These are phyloP conservation scores for Cricetomys ansorgei DNA, from an alignment of 2,113 vertebrate genomes.

Conservation along the genomic window DNA sequence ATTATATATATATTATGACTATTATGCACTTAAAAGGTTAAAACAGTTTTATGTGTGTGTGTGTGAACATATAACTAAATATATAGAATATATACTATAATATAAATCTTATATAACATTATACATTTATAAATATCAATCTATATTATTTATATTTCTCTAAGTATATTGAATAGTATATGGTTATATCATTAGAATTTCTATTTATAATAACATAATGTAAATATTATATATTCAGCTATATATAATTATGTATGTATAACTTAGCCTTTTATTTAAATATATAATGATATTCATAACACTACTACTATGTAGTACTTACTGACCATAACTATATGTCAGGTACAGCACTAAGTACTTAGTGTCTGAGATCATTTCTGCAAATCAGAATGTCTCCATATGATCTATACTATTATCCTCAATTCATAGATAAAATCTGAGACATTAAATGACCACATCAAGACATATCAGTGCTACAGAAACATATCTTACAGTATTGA, in stretches of 20 bases:
- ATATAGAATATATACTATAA: background rate
- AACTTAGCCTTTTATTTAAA: slow-evolving; percentile 44
- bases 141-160: background rate
- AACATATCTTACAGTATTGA: background rate
- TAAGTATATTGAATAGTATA: background rate
- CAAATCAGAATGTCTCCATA: slow-evolving; percentile 36
- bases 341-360: slow-evolving; percentile 11
- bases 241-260: background rate
- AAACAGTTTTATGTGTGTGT: background rate
- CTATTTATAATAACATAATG: background rate
- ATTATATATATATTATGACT: background rate
- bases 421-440: slow-evolving; percentile 47
- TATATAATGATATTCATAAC: slow-evolving; percentile 33
- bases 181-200: background rate
- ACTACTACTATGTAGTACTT: background rate
- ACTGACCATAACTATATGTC: slow-evolving; percentile 10
- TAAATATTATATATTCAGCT: background rate
- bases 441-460: background rate
- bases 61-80: background rate
- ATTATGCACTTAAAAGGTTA: background rate
- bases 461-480: background rate
- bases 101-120: background rate
- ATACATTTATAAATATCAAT: background rate
- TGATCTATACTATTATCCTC: background rate
- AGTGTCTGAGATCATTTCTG: background rate